A percentile compares a stretch with the other conserved stretches of the same genome.
phyloP scores from a whole-genome alignment of 2,113 vertebrate genomes.

The Oenanthe oenanthe region DNA sequence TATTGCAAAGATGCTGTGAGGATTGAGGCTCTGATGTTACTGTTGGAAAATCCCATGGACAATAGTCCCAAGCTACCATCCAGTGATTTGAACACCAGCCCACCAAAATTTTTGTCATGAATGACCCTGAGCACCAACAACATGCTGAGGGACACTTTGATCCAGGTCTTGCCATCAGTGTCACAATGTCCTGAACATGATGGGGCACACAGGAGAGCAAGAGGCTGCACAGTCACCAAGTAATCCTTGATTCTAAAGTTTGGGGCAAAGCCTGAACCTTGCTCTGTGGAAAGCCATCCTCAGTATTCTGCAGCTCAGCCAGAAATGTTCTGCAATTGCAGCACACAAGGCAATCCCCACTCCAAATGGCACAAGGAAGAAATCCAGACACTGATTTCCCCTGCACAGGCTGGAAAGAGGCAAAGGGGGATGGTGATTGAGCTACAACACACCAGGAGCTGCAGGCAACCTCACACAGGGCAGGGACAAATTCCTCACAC shows the following conservation, averaged over 20 bases:
- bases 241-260: neutral
- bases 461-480: neutral
- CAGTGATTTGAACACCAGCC: neutral
- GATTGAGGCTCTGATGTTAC: neutral
- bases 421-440: neutral
- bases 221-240: neutral
- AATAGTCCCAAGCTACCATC: neutral
- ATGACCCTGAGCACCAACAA: neutral
- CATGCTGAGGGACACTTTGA: neutral
- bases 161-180: neutral
- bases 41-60: neutral
- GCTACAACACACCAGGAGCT: neutral
- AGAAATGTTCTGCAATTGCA: neutral
- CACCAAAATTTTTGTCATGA: neutral
- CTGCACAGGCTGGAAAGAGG: neutral
- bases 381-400: neutral
- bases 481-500: neutral
- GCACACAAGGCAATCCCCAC: neutral
- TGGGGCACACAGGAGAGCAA: neutral
- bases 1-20: neutral
- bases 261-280: neutral
- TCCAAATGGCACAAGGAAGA: neutral
- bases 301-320: neutral
- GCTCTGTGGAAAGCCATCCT: neutral
- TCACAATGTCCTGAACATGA: neutral